Evolutionary conservation across 2,888 invertebrate genomes (phyloP), one percentile per base, ranked within the genome.

Genomic region (Cenopis cana): DNA sequence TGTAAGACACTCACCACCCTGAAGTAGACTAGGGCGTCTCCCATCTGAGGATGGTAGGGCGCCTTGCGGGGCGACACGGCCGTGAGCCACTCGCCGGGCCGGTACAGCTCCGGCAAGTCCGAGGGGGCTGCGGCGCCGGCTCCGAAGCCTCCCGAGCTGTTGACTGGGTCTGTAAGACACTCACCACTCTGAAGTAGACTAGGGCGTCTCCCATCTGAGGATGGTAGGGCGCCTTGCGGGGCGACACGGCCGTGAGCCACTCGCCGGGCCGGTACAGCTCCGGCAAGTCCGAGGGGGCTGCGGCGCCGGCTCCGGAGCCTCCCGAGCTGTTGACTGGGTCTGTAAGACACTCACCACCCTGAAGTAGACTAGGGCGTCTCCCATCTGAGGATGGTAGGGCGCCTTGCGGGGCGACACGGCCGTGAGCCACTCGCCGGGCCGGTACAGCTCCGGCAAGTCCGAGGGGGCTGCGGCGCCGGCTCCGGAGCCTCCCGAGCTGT

Each of bases 31-130:
- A 98, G 95, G 86, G 98, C 97, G 88, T 99, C 99, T 0, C 92
- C 93, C 90, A 99, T 98, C 94, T 99, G 99, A 8, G 99, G 99
- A 86, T 98, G 98, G 90, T 99, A 99, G 1, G 99, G 99, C 59
- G 98, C 97, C 90, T 98, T 98, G 57, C 97, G 95, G 0, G 99
- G 99, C 77, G 97, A 95, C 41, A 97, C 97, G 82, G 98, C 97
- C 0, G 98, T 97, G 69, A 99, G 94, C 99, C 99, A 99, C 87
- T 98, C 98, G 46, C 98, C 96, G 20, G 98, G 98, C 65, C 97
- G 95, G 91, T 95, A 98, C 74, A 94, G 91, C 86, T 97, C 97
- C 14, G 97, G 96, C 77, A 97, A 95, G 88, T 96, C 95, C 17
- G 56, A 70, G 68, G 18, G 69, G 49, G 46, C 59, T 49, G 62